Conservation (phyloP, 2,113 vertebrate genomes). For the Aphelocoma coerulescens region DNA sequence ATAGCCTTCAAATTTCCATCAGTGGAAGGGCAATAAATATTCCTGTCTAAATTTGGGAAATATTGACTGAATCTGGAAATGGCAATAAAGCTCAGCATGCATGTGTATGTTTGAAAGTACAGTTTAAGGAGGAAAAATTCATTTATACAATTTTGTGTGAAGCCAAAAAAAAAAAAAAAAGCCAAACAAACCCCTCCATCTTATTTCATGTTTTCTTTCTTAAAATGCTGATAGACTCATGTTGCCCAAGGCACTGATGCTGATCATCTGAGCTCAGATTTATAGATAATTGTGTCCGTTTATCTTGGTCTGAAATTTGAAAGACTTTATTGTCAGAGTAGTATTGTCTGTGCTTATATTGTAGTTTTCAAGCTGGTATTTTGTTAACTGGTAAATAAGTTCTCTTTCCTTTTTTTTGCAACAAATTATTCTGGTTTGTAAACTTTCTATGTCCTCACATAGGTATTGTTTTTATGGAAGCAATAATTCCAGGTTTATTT, state of each 20-base stretch:
- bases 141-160: neutral
- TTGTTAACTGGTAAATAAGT: neutral
- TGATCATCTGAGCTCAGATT: constrained; percentile 59
- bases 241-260: constrained; percentile 39
- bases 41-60: constrained; percentile 58
- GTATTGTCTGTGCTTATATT: neutral
- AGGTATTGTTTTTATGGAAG: constrained; percentile 10
- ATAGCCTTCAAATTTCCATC: constrained; percentile 54
- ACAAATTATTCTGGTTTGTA: neutral
- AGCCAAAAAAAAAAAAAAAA: neutral
- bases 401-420: neutral
- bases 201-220: constrained; percentile 44
- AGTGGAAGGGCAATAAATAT: constrained; percentile 39
- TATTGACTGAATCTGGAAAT: constrained; percentile 58
- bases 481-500: constrained; percentile 26
- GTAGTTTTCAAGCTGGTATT: constrained; percentile 23
- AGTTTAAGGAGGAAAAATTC: constrained; percentile 21
- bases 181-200: neutral
- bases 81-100: constrained; percentile 17
- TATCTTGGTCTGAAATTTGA: constrained; percentile 50
- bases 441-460: neutral
- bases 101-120: neutral
- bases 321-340: neutral
- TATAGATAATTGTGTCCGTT: constrained; percentile 57
- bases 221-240: constrained; percentile 39